phyloP scores from a whole-genome alignment of 1,140 invertebrate genomes.

The Holotrichia oblita region DNA sequence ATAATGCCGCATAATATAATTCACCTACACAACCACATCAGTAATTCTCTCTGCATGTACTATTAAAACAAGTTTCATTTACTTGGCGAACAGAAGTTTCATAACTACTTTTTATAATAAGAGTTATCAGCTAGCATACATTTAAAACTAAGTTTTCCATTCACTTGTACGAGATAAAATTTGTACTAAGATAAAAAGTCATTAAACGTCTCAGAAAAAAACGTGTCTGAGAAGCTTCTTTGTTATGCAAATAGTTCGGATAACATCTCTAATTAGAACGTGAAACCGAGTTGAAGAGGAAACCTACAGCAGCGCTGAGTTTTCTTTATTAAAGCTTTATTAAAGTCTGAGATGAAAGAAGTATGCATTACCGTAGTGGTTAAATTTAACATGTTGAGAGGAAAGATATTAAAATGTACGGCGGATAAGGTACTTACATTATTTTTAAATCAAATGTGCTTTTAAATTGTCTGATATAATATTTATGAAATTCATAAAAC shows the following conservation, averaged over 20 bases:
- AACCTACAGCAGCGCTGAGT: not conserved
- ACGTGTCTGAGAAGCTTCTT: not conserved
- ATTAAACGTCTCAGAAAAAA: slow-evolving; percentile 5
- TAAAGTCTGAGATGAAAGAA: not conserved
- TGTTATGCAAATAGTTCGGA: slow-evolving; percentile 7
- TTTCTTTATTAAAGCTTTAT: slow-evolving; percentile 21
- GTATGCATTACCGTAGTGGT: not conserved
- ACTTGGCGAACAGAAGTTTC: too few relatives aligned
- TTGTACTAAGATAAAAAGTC: not conserved
- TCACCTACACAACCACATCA: too few relatives aligned
- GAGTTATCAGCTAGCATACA: not conserved
- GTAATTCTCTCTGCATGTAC: too few relatives aligned
- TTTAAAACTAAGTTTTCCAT: not conserved
- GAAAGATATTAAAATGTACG: not conserved
- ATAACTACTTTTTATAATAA: not conserved
- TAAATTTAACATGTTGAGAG: not conserved
- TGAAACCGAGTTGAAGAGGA: slow-evolving; percentile 6
- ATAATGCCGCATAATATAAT: too few relatives aligned
- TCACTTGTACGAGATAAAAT: not conserved
- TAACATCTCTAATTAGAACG: slow-evolving; percentile 8
- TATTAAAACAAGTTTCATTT: too few relatives aligned
- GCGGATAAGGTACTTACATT: not conserved
- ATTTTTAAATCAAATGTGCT: not conserved
- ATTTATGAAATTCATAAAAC: not conserved
- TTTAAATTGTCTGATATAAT: not conserved